These are phyloP conservation scores for Ceratina australensis DNA, from an alignment of 1,140 invertebrate genomes.

Conservation along the genomic window DNA sequence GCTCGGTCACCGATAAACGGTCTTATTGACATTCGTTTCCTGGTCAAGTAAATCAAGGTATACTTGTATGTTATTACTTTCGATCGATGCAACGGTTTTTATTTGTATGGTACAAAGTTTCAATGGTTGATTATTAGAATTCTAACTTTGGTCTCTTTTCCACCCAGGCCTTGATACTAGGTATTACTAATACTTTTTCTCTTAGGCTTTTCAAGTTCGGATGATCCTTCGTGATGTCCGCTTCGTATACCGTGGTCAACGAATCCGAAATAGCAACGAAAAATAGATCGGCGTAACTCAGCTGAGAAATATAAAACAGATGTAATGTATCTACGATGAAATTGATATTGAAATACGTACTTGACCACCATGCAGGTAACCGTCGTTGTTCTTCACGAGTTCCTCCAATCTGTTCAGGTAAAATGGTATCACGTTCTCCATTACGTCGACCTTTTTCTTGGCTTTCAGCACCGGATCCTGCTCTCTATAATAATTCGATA, in stretches of 20 bases:
- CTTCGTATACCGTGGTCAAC: conserved; percentile 58
- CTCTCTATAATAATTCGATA: conserved; percentile 59
- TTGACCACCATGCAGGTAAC: conserved; percentile 78
- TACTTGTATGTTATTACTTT: no score
- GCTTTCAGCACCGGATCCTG: conserved; percentile 59
- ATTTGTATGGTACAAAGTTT: not conserved
- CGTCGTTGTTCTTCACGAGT: conserved; percentile 76
- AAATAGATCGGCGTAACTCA: conserved; percentile 76
- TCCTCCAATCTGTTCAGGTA: conserved; percentile 77
- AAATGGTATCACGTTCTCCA: conserved; percentile 64
- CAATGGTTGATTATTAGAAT: conserved; percentile 4
- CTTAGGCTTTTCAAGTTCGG: conserved; percentile 70
- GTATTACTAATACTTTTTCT: conserved; percentile 69
- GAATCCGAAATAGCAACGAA: conserved; percentile 68
- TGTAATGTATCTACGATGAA: not conserved
- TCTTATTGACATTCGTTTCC: no score
- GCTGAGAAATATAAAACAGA: conserved; percentile 59
- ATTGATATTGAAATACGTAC: conserved; percentile 54
- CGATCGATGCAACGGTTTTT: no score
- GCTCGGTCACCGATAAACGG: conserved; percentile 3
- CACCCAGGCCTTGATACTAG: conserved; percentile 75
- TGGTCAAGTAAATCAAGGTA: no score
- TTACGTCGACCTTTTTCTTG: conserved; percentile 64
- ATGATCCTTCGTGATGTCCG: conserved; percentile 65
- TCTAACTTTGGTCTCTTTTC: conserved; percentile 71